phyloP scores from a whole-genome alignment of 2,888 invertebrate species.

The Pseudococcus viburni region DNA sequence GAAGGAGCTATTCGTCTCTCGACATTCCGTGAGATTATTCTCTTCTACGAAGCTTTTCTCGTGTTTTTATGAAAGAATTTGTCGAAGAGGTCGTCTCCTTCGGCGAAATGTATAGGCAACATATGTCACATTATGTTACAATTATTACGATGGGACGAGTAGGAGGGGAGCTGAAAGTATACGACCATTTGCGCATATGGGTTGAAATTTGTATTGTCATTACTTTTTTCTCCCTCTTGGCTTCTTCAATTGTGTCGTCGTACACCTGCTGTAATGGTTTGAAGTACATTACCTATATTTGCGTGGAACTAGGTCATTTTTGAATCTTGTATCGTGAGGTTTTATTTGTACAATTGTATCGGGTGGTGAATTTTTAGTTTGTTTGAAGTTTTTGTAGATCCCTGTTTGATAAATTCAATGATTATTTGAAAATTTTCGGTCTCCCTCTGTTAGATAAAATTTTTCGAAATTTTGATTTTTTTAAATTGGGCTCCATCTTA shows the following conservation, averaged over 20 bases:
- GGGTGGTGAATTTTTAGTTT: no score
- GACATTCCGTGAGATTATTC: not conserved
- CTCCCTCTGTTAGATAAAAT: no score
- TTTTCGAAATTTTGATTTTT: no score
- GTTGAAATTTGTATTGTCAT: conserved; percentile 3
- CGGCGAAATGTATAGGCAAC: not conserved
- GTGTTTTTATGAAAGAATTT: not conserved
- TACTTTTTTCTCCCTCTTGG: not conserved
- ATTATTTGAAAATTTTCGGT: no score
- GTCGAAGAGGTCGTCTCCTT: not conserved
- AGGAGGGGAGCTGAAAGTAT: not conserved
- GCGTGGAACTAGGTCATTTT: no score
- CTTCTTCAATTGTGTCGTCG: not conserved
- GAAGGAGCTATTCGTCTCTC: not conserved
- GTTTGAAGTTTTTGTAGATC: no score
- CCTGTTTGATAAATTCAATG: no score
- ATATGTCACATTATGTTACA: conserved; percentile 19
- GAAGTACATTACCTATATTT: not conserved
- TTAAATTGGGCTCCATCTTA: no score
- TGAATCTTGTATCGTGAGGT: no score
- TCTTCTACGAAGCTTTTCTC: not conserved
- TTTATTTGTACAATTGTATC: no score
- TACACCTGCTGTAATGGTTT: conserved; percentile 23
- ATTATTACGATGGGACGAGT: not conserved
- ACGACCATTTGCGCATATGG: not conserved